A percentile compares a stretch with the other conserved stretches of the same genome.
These are phyloP conservation scores for Ceramica pisi DNA, from an alignment of 2,888 invertebrate species.

Conservation along the genomic window DNA sequence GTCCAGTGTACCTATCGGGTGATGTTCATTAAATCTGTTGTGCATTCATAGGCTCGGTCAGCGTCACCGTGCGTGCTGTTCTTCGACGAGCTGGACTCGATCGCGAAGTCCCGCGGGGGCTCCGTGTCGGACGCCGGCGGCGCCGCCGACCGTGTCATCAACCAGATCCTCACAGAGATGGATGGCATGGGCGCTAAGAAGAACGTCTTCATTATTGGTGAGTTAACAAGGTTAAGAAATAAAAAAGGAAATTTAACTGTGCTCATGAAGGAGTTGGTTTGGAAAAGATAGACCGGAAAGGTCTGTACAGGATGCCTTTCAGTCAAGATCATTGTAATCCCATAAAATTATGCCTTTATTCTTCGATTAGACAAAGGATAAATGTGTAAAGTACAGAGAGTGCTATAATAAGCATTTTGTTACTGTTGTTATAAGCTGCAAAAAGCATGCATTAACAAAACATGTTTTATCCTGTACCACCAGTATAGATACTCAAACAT, in stretches of 20 bases:
- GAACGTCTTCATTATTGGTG: conserved; percentile 99
- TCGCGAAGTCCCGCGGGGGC: conserved; percentile 99
- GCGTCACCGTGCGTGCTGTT: conserved; percentile 99
- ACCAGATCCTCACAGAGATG: conserved; percentile 99
- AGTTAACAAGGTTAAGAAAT: conserved; percentile 72
- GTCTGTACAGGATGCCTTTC: neutral
- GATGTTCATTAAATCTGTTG: too few species aligned
- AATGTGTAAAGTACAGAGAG: too few species aligned
- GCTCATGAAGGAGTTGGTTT: too few species aligned
- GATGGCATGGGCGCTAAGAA: conserved; percentile 99
- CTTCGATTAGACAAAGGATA: too few species aligned
- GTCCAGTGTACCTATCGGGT: too few species aligned
- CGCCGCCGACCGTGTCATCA: conserved; percentile 99
- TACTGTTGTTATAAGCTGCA: too few species aligned
- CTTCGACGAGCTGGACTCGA: conserved; percentile 99
- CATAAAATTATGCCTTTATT: too few species aligned
- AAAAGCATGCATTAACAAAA: neutral
- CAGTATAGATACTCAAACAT: too few species aligned
- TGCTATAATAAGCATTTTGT: too few species aligned
- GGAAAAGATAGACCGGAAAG: neutral
- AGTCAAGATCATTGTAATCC: neutral
- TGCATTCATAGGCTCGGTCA: conserved; percentile 94
- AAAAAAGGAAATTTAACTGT: too few species aligned
- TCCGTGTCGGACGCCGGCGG: conserved; percentile 99
- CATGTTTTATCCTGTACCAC: neutral